phyloP scores from a whole-genome alignment of 1,140 invertebrate genomes.

The Daktulosphaira vitifoliae region DNA sequence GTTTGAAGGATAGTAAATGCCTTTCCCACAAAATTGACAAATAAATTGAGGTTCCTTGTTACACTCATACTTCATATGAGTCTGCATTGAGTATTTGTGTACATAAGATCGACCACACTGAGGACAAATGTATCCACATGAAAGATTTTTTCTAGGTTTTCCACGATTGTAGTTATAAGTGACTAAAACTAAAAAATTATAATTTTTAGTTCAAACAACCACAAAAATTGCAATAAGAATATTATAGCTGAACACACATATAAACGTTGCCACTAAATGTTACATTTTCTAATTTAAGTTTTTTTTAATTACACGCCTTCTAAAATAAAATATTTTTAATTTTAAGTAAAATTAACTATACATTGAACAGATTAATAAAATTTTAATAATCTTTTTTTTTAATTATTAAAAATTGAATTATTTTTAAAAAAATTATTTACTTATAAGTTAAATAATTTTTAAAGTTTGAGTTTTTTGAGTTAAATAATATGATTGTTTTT shows the following conservation, averaged over 20 bases:
- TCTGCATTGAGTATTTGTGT: conserved; percentile 41
- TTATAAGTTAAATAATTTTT: too few relatives aligned
- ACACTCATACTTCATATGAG: conserved; percentile 35
- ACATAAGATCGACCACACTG: conserved; percentile 45
- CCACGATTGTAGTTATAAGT: background rate
- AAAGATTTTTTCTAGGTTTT: background rate
- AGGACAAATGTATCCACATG: conserved; percentile 31
- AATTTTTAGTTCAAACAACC: background rate
- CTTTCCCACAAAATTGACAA: conserved; percentile 47
- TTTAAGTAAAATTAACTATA: too few relatives aligned
- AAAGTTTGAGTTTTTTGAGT: too few relatives aligned
- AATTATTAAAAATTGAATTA: too few relatives aligned
- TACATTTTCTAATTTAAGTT: too few relatives aligned
- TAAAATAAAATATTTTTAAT: too few relatives aligned
- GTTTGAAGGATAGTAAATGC: conserved; percentile 40
- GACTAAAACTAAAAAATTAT: conserved; percentile 15
- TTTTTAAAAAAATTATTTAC: too few relatives aligned
- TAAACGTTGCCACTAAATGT: too few relatives aligned
- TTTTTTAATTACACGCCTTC: too few relatives aligned
- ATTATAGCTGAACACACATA: background rate
- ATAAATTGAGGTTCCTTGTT: conserved; percentile 54
- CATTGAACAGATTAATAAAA: too few relatives aligned
- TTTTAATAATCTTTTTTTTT: too few relatives aligned
- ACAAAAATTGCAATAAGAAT: background rate
- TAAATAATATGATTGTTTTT: too few relatives aligned